phyloP scores from a whole-genome alignment of 2,888 invertebrate species.

The Drymonia ruficornis region DNA sequence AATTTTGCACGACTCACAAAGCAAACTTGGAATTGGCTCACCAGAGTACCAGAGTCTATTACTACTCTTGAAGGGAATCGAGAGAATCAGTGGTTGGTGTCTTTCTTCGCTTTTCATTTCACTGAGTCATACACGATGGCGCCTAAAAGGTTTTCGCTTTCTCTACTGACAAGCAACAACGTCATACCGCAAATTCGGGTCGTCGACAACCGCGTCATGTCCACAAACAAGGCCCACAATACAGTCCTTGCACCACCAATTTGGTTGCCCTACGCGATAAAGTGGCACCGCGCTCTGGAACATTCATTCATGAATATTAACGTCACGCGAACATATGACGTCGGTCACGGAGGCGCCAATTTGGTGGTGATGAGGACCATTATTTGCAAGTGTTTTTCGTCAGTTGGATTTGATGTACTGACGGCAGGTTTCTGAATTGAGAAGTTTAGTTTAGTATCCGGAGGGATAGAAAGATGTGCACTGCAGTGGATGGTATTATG shows the following conservation, averaged over 20 bases:
- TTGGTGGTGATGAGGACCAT: constrained; percentile 1
- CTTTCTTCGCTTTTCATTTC: neutral
- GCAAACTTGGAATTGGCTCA: too few species aligned
- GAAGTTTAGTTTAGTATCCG: too few species aligned
- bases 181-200: neutral
- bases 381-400: neutral
- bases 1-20: too few species aligned
- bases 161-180: neutral
- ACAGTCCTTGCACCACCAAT: constrained; percentile 4
- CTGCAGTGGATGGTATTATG: too few species aligned
- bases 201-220: constrained; percentile 4
- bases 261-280: neutral
- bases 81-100: too few species aligned
- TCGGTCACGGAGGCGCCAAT: neutral
- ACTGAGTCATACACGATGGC: neutral
- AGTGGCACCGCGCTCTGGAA: neutral
- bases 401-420: neutral
- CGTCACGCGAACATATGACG: neutral
- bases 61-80: too few species aligned
- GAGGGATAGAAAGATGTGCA: too few species aligned
- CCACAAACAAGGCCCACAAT: constrained; percentile 3
- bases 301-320: constrained; percentile 3
- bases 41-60: too few species aligned
- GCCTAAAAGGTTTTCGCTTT: neutral
- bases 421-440: neutral